Base-by-base conservation (phyloP, 2,888 invertebrate genomes). In the Esperia sulphurella region DNA sequence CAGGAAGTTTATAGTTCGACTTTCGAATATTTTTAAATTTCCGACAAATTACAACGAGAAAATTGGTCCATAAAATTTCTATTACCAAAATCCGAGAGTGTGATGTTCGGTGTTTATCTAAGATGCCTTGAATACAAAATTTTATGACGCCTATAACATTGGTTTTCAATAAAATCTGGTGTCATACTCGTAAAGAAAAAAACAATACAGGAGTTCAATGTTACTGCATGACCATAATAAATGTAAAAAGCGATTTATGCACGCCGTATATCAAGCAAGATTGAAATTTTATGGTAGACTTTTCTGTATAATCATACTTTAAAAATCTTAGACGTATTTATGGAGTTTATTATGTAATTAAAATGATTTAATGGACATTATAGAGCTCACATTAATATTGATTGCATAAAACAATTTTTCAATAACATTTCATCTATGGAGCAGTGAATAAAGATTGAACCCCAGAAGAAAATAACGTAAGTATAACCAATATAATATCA, bases 131-230 rank as follows among this genome's bases (percentile, higher is more conserved):
- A 66, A 76, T 74, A 67, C 69, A 68, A 68, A 62, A 61, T 77
- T 84, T 83, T 76, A 83, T 67, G 75, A 72, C 62, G 61, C 63
- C 66, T 64, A 71, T 81, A 77, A 79, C 73, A 79, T 75, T 60
- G 75, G 69, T 74, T 80, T 77, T 68, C 73, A 74, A 82, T 82
- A 82, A 78, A 78, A 76, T 59, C 56, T 66, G 57, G 62, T 73
- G 67, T 72, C 73, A 66, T 65, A 70, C 61, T 63, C 52, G 55
- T 64, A 54, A 63, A 61, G 63, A 49, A 54, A 59, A 66, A 57
- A 61, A 79, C 69, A 78, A 75, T 68, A 71, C 68, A 69, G 71
- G 61, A 75, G 70, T 74, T 65, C 51, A 52, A 66, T 70, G 63
- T 68, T 71, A 67, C 64, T 61, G 57, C 66, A 67, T 57, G 55